Evolutionary conservation across 2,113 vertebrate genomes (phyloP), one percentile per base, ranked within the genome.

Genomic region (Myotis lucifugus): DNA sequence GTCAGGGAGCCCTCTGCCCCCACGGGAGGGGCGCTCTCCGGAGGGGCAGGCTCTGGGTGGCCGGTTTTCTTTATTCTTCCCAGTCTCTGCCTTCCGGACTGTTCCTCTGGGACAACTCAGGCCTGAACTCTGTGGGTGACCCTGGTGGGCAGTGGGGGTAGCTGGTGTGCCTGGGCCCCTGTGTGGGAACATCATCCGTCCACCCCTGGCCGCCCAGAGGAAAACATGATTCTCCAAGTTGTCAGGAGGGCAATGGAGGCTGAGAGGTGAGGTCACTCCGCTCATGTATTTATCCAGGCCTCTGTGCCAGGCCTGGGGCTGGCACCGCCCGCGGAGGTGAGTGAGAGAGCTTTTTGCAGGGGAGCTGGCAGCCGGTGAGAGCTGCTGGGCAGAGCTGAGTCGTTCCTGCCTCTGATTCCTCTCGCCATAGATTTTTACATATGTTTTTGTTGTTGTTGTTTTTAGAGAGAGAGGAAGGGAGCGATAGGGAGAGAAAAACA

Each of bases 11-110:
- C 37, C 32, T 23, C 50, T 42, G 29, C 21, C 29, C 37, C 52
- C 0, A 1, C 1, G n/a, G 29, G 59, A 29, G 52, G 34, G 42
- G 3, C 10, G 5, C 25, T n/a, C 48, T 79, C 48, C 15, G 8
- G n/a, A 74, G 29, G 2, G 70, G 17, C 37, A 3, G 29, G 10
- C 23, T 12, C 25, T 10, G 54, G 6, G 42, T 21, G 29, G 66
- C 7, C 4, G 7, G 34, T 29, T 32, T 70, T 59, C 40, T 54
- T 61, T 21, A 27, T 23, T 32, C 48, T 7, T 64, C 50, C 85
- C 25, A 0, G 14, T 11, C 61, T 76, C 40, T 27, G 13, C 5
- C 42, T 70, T 83, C 77, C 10, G n/a, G 66, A 46, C 48, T 19
- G 23, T 29, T 52, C 61, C 29, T 48, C 70, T 48, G 37, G 15